Evolutionary conservation across 2,888 invertebrate species (phyloP).

Genomic region (Ectemnius lituratus): DNA sequence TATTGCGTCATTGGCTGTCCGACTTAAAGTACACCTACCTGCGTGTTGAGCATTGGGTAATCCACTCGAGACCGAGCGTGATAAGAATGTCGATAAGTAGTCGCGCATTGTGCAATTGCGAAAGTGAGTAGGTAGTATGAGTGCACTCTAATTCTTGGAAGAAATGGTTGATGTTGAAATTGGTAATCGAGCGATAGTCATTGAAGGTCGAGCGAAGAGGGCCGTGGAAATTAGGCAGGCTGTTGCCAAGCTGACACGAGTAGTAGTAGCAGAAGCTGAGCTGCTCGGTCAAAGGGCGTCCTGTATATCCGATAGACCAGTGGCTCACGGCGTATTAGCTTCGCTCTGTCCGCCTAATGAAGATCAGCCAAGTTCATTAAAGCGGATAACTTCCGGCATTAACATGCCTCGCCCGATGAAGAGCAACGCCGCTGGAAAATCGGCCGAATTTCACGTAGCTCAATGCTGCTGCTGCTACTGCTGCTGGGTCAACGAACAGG

Average conservation of each 20-base stretch:
- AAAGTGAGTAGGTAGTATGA: no score
- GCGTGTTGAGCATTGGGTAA: neutral
- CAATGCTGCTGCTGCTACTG: neutral
- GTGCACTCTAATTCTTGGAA: no score
- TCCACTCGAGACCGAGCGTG: neutral
- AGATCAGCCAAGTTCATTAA: slow-evolving; percentile 36
- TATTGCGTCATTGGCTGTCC: no score
- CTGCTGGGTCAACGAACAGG: slow-evolving; percentile 41
- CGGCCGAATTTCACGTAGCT: slow-evolving; percentile 5
- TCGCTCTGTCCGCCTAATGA: slow-evolving; percentile 14
- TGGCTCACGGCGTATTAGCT: slow-evolving; percentile 13
- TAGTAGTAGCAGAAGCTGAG: no score
- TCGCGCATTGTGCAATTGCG: no score
- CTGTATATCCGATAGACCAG: no score
- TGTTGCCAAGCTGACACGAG: no score
- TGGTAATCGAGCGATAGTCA: neutral
- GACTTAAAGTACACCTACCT: neutral
- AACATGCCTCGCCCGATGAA: neutral
- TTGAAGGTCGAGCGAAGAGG: neutral
- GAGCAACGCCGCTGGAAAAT: slow-evolving; percentile 14
- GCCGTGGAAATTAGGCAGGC: neutral
- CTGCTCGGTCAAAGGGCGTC: no score
- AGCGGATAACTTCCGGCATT: slow-evolving; percentile 22
- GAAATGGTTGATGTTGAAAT: neutral
- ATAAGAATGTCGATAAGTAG: slow-evolving; percentile 14